Evolutionary conservation across 2,797 vertebrate genomes (phyloP), one percentile per base, ranked within the genome.

Genomic region (Anguilla pacifica): DNA sequence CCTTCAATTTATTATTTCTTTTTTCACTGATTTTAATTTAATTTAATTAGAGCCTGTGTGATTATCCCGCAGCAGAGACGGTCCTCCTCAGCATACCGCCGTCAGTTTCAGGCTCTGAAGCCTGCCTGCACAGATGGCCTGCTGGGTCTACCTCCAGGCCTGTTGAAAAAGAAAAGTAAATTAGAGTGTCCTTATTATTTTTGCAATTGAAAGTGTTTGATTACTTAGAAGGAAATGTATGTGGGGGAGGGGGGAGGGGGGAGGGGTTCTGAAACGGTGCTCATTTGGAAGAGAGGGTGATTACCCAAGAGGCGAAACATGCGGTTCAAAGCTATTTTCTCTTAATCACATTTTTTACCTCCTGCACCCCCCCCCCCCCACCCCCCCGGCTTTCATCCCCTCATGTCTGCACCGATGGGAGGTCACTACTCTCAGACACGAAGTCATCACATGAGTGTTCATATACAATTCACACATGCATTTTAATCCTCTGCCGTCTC

Each of bases 301-400:
- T 89, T 86, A 87, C 89, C 91, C 92, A 90, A 86, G 89, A 89
- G 93, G 93, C 94, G 93, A 89, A 93, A 91, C 39, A 51, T 83
- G 51, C 92, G 90, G 93, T 94, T 95, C 94, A 95, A 90, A 94
- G 93, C 92, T 90, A 94, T 95, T 95, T 94, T 90, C 89, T 92
- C 86, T 88, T 95, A 93, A 95, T 96, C 92, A 93, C 92, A 93
- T 92, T 89, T 91, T 87, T 94, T 95, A 94, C 95, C 77, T 94
- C 91, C 84, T 86, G 90, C 90, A 89, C 90, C 89, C 87, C 72
- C 82, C 93, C 92, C 90, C 88, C 87, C 77, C 82, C 87, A 88
- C 35, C 35, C 35, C 35, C 35, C 35, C 35, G 35, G 35, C 35
- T 90, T 91, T 91, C 88, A n/a, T 85, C 57, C 57, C 2, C 28